phyloP scores from a whole-genome alignment of 2,888 invertebrate genomes.

The Dermolepida albohirtum region DNA sequence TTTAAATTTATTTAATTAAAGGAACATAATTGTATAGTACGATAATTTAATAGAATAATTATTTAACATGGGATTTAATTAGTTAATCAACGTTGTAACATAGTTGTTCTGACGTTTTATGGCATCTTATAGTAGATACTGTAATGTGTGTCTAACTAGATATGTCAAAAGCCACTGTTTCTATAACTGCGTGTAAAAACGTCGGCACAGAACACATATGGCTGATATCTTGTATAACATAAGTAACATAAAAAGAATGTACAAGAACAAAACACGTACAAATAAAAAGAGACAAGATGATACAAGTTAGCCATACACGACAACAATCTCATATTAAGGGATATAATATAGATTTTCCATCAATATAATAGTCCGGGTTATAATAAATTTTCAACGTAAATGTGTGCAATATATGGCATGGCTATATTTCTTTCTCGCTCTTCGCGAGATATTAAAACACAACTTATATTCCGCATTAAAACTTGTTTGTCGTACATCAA shows the following conservation, averaged over 20 bases:
- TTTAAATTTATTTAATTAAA: slow-evolving; percentile 23
- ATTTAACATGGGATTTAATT: slow-evolving; percentile 29
- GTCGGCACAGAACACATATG: slow-evolving; percentile 38
- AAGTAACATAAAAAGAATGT: slow-evolving; percentile 34
- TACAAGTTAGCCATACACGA: slow-evolving; percentile 42
- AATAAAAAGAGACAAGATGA: slow-evolving; percentile 42
- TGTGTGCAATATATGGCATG: slow-evolving; percentile 43
- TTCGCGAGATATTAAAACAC: slow-evolving; percentile 40
- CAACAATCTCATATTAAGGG: slow-evolving; percentile 44
- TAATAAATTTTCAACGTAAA: slow-evolving; percentile 41
- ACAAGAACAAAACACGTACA: slow-evolving; percentile 31
- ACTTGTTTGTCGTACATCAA: slow-evolving; percentile 57
- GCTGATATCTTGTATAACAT: slow-evolving; percentile 38
- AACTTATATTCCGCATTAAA: slow-evolving; percentile 48
- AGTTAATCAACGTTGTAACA: slow-evolving; percentile 21
- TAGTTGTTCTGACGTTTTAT: slow-evolving; percentile 29
- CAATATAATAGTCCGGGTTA: slow-evolving; percentile 43
- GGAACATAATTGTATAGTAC: background rate
- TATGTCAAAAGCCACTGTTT: slow-evolving; percentile 5
- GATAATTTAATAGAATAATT: slow-evolving; percentile 33
- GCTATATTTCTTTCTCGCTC: slow-evolving; percentile 48
- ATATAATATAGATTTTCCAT: slow-evolving; percentile 44
- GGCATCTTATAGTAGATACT: background rate
- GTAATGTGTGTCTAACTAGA: too few species aligned
- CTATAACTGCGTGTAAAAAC: slow-evolving; percentile 24